A percentile compares a stretch with the other conserved stretches of the same genome.
Evolutionary conservation across 2,797 vertebrate species (phyloP).

Genomic region (Strix occidentalis): DNA sequence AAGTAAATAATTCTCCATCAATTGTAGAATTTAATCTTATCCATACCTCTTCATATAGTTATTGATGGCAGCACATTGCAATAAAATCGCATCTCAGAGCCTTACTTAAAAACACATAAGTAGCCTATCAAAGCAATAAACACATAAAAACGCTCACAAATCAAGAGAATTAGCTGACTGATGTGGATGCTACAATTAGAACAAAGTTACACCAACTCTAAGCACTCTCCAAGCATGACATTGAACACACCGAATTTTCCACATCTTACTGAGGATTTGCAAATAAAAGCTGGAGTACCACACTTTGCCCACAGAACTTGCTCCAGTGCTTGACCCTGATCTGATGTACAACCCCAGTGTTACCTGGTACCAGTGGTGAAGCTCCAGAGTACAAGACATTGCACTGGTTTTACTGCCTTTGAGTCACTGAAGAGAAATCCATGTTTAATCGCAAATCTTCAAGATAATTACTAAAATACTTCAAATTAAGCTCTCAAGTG

Average conservation of each 20-base stretch:
- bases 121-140: not conserved
- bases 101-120: not conserved
- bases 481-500: not conserved
- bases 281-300: not conserved
- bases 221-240: not conserved
- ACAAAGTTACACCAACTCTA: not conserved
- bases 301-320: not conserved
- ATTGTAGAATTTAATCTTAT: not conserved
- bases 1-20: not conserved
- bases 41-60: not conserved
- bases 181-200: not conserved
- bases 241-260: not conserved
- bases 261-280: not conserved
- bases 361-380: not conserved
- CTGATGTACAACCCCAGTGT: not conserved
- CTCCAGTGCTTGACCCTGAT: not conserved
- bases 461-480: not conserved
- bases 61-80: not conserved
- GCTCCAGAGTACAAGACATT: not conserved
- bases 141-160: not conserved
- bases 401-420: not conserved
- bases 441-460: not conserved
- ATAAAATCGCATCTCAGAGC: not conserved
- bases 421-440: not conserved
- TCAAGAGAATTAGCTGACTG: not conserved